Evolutionary conservation across 2,888 invertebrate species (phyloP), one percentile per base, ranked within the genome.

Genomic region (Ectropis crepuscularia): DNA sequence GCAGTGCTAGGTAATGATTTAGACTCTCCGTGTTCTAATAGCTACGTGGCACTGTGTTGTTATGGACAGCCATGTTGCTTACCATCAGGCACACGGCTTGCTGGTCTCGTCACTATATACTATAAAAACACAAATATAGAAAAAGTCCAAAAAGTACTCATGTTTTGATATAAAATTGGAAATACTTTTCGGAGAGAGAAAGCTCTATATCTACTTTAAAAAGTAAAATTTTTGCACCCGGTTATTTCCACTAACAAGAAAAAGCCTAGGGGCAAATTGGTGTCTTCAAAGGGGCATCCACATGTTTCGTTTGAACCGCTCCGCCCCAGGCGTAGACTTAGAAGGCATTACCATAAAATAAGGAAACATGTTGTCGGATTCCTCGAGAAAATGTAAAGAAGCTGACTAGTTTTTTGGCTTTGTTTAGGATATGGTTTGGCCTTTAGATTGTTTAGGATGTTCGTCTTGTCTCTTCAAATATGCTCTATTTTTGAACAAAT

Each of bases 291-390:
- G 59, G 36, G n/a, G 12, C 61, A 58, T 46, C 55, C 51, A 51
- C 39, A 53, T 61, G 59, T 55, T 58, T 65, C 45, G 53, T 53
- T 57, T 51, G 50, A 55, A 43, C 36, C 48, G 45, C 11, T 5
- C 28, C 9, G 60, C 65, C 59, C 43, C 39, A 36, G 39, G 57
- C 58, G 38, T 37, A 54, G 41, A 28, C 54, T 61, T 51, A 41
- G 53, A 36, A 62, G 57, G 51, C 36, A 65, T 62, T 62, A 62
- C 47, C 65, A 65, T 65, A 62, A 65, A 55, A 58, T 54, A 50
- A 5, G 49, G 57, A 54, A 55, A 45, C 58, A 54, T 53, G 57
- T 54, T 58, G 54, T 12, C 42, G 39, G 42, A 53, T 53, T 50
- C 50, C 37, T 48, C 9, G 57, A 41, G 46, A 50, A 48, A 61